These are phyloP conservation scores for Andrena marginata DNA, from an alignment of 2,888 invertebrate genomes.

Conservation along the genomic window DNA sequence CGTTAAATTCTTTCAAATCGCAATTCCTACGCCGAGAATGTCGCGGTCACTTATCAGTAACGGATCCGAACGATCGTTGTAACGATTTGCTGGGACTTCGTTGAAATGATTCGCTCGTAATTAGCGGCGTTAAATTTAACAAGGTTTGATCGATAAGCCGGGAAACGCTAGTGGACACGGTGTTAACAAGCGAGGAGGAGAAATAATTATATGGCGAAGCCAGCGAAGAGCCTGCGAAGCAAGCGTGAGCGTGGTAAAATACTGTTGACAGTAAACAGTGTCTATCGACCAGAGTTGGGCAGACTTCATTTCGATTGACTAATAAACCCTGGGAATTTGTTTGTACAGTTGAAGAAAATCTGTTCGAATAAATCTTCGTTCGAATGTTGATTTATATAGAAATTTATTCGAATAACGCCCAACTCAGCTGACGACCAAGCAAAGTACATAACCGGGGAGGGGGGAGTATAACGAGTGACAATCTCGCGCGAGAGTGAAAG, in stretches of 20 bases:
- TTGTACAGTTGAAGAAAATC: neutral
- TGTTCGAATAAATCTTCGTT: neutral
- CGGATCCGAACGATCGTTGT: neutral
- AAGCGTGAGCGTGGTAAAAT: constrained; percentile 50
- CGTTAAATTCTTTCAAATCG: neutral
- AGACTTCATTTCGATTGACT: neutral
- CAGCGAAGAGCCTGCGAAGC: constrained; percentile 18
- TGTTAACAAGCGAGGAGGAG: constrained; percentile 52
- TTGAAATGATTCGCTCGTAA: constrained; percentile 2
- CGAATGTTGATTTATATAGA: neutral
- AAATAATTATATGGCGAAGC: constrained; percentile 34
- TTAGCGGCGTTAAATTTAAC: constrained; percentile 5
- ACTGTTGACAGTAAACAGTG: constrained; percentile 56
- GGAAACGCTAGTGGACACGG: constrained; percentile 35
- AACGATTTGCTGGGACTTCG: neutral
- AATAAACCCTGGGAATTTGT: neutral
- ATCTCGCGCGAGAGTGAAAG: constrained; percentile 40
- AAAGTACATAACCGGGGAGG: constrained; percentile 57
- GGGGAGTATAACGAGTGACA: constrained; percentile 44
- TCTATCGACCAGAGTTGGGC: constrained; percentile 44
- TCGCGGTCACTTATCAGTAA: neutral
- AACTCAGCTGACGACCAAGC: constrained; percentile 15
- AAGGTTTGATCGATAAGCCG: constrained; percentile 37
- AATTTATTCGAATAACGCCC: constrained; percentile 1
- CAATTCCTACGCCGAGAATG: neutral